Base-by-base conservation (phyloP, 2,888 invertebrate species). In the Ochropacha duplaris region DNA sequence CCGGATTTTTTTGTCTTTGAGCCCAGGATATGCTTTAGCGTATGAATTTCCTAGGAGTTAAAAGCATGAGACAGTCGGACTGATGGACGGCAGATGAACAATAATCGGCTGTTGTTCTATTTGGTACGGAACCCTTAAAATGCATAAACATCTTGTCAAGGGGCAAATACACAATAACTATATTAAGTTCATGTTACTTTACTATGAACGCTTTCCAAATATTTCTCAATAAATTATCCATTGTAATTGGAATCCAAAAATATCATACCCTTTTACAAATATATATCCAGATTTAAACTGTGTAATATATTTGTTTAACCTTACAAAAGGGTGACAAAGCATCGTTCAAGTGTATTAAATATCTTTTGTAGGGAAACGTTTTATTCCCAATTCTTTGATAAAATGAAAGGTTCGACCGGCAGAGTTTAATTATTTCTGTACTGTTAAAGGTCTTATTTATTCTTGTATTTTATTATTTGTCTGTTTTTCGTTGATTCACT, bases 271-370 rank as follows among this genome's bases (percentile, higher is more conserved):
- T 34, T 31, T 52, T 31, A 34, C 52, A 52, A 52, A 52, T 31
- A 6, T 51, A 51, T 31, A 39, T 31, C 31, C 52, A 19, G 22
- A 52, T 31, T 52, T 34, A 22, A 34, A 31, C 19, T 44, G n/a
- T 44, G 19, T 52, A 31, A 16, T 28, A 9, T 52, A 22, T 52
- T 51, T 51, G 22, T 52, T 52, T 34, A 34, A 34, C 22, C 31
- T 34, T 31, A 52, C 52, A 52, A 52, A 50, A 52, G 51, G 52
- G 52, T 52, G 31, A 31, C 31, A 28, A 52, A 52, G 31, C 19
- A 65, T 63, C 67, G 64, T 66, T 66, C 61, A 61, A 61, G 63
- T 63, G 59, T 68, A 65, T 65, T 60, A 64, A 68, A 68, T 68
- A 65, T 68, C 61, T 64, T 69, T 67, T 67, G 69, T 69, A 61